Percentiles rank a stretch among this genome's conserved stretches.
Conservation (phyloP, 2,113 vertebrate species). For the Nycticebus coucang region DNA sequence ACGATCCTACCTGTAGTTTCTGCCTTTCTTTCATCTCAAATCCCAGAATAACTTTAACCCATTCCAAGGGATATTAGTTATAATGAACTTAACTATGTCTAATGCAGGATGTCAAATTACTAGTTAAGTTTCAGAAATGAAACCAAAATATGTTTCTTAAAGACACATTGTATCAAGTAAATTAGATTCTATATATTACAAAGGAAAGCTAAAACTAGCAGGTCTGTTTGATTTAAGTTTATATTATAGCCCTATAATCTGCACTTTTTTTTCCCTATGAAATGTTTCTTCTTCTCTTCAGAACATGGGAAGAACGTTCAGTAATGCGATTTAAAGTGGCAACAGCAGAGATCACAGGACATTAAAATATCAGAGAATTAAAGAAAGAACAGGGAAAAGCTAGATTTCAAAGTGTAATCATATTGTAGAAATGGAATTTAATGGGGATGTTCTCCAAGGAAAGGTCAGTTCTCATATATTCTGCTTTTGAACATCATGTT, state of each 20-base stretch:
- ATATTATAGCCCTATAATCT: background rate
- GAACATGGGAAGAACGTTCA: conserved; percentile 25
- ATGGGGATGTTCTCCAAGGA: conserved; percentile 44
- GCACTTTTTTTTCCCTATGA: conserved; percentile 39
- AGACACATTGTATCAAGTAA: background rate
- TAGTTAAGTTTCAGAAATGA: background rate
- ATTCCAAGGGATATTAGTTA: conserved; percentile 12
- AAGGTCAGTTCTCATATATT: conserved; percentile 47
- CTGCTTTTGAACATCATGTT: conserved; percentile 35
- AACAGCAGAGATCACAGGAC: conserved; percentile 49
- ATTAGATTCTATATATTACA: background rate
- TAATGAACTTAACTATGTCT: background rate
- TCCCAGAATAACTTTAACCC: background rate
- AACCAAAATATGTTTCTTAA: conserved; percentile 17
- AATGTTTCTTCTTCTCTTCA: conserved; percentile 38
- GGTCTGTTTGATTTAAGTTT: background rate
- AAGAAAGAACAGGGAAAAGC: conserved; percentile 39
- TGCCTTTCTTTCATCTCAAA: background rate
- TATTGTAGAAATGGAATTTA: conserved; percentile 12
- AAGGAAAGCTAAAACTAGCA: conserved; percentile 41
- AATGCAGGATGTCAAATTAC: background rate
- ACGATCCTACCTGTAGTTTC: background rate
- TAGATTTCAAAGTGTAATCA: conserved; percentile 46
- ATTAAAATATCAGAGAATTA: conserved; percentile 48
- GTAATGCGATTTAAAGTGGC: conserved; percentile 8